Evolutionary conservation across 35 echinoderm and acorn worm species (phyloP).

Genomic region (Nesometra sesokonis): DNA sequence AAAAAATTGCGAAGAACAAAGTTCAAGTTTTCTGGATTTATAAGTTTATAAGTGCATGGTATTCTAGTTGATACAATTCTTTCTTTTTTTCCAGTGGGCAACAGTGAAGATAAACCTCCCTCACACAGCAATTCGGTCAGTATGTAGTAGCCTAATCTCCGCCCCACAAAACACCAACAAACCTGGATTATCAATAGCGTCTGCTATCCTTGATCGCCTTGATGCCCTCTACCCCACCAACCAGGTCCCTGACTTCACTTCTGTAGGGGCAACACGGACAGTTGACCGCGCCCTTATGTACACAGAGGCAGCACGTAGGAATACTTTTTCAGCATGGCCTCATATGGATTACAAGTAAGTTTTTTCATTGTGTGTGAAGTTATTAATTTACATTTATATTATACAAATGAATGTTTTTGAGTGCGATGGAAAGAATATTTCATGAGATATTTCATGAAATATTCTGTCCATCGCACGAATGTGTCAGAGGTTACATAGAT

Average conservation of each 20-base stretch:
- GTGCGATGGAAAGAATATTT: too few species aligned
- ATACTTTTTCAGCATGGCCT: constrained; percentile 87
- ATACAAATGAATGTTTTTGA: too few species aligned
- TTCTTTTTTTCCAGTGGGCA: constrained; percentile 69
- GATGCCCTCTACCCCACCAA: constrained; percentile 55
- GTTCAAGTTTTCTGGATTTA: too few species aligned
- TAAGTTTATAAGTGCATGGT: too few species aligned
- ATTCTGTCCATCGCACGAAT: too few species aligned
- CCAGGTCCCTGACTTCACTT: constrained; percentile 32
- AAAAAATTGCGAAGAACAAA: too few species aligned
- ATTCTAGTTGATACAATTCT: too few species aligned
- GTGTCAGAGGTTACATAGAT: too few species aligned
- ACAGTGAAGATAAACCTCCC: constrained; percentile 73
- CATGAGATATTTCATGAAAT: too few species aligned
- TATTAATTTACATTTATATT: too few species aligned
- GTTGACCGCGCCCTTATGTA: constrained; percentile 90
- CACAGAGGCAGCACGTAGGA: constrained; percentile 75
- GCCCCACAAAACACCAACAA: constrained; percentile 55
- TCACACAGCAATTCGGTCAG: constrained; percentile 53
- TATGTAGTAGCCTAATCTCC: constrained; percentile 45
- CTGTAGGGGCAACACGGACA: constrained; percentile 17
- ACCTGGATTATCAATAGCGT: constrained; percentile 59
- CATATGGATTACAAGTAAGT: constrained; percentile 99
- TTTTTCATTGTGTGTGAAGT: not conserved
- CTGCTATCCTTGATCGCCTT: constrained; percentile 77